Base-by-base conservation (phyloP, 1,140 invertebrate species). In the Pygmarrhopalites habei region DNA sequence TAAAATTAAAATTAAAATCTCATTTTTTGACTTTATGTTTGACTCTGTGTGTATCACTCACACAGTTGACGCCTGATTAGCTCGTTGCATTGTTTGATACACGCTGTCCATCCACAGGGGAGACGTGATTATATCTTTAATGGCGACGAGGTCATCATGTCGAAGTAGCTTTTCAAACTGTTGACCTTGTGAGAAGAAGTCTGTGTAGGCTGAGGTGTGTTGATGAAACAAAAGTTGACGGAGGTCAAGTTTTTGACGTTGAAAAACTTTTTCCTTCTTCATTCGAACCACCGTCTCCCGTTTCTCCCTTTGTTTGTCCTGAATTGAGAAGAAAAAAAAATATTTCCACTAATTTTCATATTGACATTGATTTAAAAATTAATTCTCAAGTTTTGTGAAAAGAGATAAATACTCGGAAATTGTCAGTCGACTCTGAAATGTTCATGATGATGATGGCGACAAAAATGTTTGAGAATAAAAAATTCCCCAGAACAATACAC, bases 401-500 rank as follows among this genome's bases (percentile, higher is more conserved):
- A n/a, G n/a, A n/a, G n/a, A n/a, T n/a, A n/a, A n/a, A n/a, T n/a
- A 69, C 67, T 15, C 69, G 17, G 25, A 63, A 72, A 0, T 58
- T 49, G 17, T 73, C 72, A 2, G 73, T 73, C n/a, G 73, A 72
- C 30, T 74, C 73, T n/a, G 68, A 71, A 46, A 74, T 74, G 41
- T 74, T 73, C 71, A 74, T 72, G 30, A 74, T 74, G 55, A 74
- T 72, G 49, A 74, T 66, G 26, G 72, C 73, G 62, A 74, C 72
- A 60, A 74, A 74, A 56, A 74, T 72, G 41, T 74, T 74, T 1
- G 69, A 68, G 59, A 74, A 72, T 25, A 74, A 65, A 59, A 73
- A 74, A 46, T 74, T 72, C 30, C 73, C 73, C 3, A 74, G 58
- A 25, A 73, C 65, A 29, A 74, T 71, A 28, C 64, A 55, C n/a